Conservation (phyloP, 2,113 vertebrate species). For the Cyprinodon tularosa region DNA sequence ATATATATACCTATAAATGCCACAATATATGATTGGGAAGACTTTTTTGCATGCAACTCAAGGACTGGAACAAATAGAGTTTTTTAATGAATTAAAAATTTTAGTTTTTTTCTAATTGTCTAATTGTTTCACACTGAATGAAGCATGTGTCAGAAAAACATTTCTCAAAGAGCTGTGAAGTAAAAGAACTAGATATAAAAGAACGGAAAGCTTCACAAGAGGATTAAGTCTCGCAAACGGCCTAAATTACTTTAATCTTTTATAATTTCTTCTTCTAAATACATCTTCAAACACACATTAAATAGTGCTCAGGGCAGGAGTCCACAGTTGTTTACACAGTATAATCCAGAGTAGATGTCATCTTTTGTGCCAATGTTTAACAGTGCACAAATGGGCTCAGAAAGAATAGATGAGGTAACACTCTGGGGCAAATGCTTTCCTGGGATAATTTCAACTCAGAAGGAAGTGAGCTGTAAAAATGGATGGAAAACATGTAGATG, state of each 20-base stretch:
- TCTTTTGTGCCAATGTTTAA: slow-evolving; percentile 41
- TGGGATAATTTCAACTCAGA: slow-evolving; percentile 82
- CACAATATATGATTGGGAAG: neutral
- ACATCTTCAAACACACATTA: neutral
- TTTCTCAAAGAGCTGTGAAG: neutral
- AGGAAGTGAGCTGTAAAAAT: slow-evolving; percentile 70
- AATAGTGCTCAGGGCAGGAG: neutral
- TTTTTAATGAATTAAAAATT: no score
- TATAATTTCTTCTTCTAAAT: neutral
- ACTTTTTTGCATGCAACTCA: neutral
- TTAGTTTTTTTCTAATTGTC: neutral
- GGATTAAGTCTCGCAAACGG: neutral
- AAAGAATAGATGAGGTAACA: slow-evolving; percentile 82
- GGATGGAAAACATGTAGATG: slow-evolving; percentile 21
- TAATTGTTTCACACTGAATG: neutral
- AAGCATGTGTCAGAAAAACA: neutral
- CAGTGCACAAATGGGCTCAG: neutral
- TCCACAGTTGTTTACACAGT: slow-evolving; percentile 37
- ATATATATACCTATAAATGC: neutral
- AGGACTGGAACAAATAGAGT: neutral
- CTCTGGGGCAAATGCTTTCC: slow-evolving; percentile 61
- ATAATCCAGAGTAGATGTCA: slow-evolving; percentile 33
- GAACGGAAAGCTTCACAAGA: neutral
- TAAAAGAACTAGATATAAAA: neutral
- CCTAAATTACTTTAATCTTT: neutral